Evolutionary conservation across 2,888 invertebrate genomes (phyloP), one percentile per base, ranked within the genome.

Genomic region (Tetragonula carbonaria): DNA sequence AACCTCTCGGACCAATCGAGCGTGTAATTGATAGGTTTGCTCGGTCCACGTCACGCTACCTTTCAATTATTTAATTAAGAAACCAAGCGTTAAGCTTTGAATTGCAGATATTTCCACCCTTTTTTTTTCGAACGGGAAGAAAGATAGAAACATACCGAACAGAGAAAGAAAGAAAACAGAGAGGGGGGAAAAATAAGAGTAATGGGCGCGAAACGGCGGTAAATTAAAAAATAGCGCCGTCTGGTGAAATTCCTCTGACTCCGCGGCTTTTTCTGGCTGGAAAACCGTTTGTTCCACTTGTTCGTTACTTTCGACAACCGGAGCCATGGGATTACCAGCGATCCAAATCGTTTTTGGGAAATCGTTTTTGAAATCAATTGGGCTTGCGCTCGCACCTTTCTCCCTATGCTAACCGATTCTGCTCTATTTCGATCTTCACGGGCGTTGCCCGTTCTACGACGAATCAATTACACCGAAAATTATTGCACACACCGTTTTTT

Each of bases 11-110:
- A 80, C 79, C 87, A 77, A 87, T 86, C 85, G 87, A 86, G 88
- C 87, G 84, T 85, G 90, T 91, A 91, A 91, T 91, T 88, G 89
- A 90, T 91, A 90, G 88, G 53, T 55, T 85, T 80, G 66, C 75
- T 55, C 57, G 23, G 14, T 57, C 66, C 33, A 28, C 71, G 38
- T 67, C 71, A n/a, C 45, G 28, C 33, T 62, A 67, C 53, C 62
- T 72, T 82, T 23, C 74, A 71, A 84, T 74, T 78, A 74, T 50
- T 82, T 71, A 57, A 78, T 71, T 82, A 82, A 72, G 78, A 62
- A 76, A 63, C 28, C 68, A 23, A 38, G 70, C 51, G 23, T 73
- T 68, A 33, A 38, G 23, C 67, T 73, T 28, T 38, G 55, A 72
- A 72, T 82, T 67, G 77, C 13, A 51, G 70, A 74, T n/a, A 70